Evolutionary conservation across 2,113 vertebrate genomes (phyloP), one percentile per base, ranked within the genome.

Genomic region (Ammospiza caudacuta): DNA sequence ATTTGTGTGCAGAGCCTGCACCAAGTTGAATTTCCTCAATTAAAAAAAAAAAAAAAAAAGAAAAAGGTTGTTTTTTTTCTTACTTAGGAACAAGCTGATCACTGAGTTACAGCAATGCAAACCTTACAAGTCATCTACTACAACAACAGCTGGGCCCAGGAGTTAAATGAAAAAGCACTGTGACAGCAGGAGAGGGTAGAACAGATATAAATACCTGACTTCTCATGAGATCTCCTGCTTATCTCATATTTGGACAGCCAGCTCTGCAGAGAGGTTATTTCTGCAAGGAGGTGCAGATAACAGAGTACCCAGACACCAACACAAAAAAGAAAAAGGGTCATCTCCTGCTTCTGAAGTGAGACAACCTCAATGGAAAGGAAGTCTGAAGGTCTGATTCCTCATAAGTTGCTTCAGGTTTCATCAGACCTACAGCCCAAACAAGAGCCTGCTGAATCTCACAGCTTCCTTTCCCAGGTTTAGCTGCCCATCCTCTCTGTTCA

Each of bases 1-100:
- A 21, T 87, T 91, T 91, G 23, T 74, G 55, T 83, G 78, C 63
- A 91, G 13, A 87, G 46, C 63, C 67, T 69, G 43, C 31, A 57
- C 6, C 69, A 89, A 91, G 41, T 82, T 89, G 79, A 37, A 54
- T 54, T 68, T 81, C 15, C 27, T 35, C 7, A 2, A 10, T 51
- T 49, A 51, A 75, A n/a, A 43, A 39, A 63, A 23, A 43, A 37
- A 13, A 22, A 49, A 35, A 58, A 23, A 41, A 41, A 41, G 13
- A 41, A 41, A 43, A 43, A 43, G 41, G 41, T 43, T 43, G 15
- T 15, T 16, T 6, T 1, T 11, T 70, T 64, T n/a, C 51, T 52
- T 5, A 49, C 35, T 41, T 79, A 35, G 13, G 28, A 86, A 13
- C 11, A 78, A 79, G 54, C 4, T 5, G 2, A 66, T 57, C 28